Conservation (phyloP, 2,113 vertebrate species). For the Heliornis fulica region DNA sequence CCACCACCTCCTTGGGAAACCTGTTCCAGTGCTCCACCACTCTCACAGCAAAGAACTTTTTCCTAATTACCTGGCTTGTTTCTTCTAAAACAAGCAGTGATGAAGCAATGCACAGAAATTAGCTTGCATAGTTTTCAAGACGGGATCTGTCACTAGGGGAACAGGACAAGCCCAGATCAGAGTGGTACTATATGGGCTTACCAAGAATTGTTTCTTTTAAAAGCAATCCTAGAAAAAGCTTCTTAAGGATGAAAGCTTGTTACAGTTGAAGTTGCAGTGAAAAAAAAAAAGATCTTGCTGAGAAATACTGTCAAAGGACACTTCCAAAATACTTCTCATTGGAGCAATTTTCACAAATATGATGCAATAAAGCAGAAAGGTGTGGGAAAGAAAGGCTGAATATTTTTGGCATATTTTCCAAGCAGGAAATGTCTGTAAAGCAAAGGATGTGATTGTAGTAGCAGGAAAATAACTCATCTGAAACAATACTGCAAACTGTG, state of each 20-base stretch:
- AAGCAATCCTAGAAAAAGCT: not conserved
- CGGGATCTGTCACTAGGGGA: not conserved
- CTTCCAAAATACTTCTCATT: not conserved
- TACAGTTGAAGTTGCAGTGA: too few relatives aligned
- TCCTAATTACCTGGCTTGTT: not conserved
- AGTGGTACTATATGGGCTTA: not conserved
- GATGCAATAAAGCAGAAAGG: not conserved
- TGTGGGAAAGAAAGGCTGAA: not conserved
- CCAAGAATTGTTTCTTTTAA: not conserved
- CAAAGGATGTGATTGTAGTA: not conserved
- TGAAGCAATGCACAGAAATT: not conserved
- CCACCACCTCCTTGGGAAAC: too few relatives aligned
- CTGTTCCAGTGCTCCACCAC: too few relatives aligned
- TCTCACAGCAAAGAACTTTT: too few relatives aligned
- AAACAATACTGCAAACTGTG: not conserved
- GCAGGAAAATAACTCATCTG: not conserved
- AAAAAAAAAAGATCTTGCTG: too few relatives aligned
- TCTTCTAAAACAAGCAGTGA: not conserved
- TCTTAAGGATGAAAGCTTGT: not conserved
- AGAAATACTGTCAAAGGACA: not conserved
- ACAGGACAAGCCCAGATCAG: not conserved
- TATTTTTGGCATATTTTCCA: not conserved
- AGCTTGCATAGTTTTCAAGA: not conserved
- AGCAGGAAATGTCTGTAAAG: not conserved
- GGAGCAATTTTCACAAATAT: not conserved